Conservation (phyloP, 2,113 vertebrate genomes). For the Oryzias celebensis region DNA sequence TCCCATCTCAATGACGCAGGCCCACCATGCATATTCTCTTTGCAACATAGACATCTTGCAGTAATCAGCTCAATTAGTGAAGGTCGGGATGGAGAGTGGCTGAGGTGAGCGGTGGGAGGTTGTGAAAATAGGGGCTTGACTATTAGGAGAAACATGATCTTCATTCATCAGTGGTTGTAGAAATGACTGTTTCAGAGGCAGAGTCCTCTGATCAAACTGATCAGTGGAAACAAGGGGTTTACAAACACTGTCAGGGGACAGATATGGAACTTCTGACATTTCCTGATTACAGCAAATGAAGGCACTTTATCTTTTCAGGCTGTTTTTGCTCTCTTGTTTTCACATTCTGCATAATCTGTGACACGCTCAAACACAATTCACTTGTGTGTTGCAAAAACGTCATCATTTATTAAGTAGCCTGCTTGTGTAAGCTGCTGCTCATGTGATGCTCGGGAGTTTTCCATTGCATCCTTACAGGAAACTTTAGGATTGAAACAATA, state of each 20-base stretch:
- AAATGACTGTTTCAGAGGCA: slow-evolving; percentile 74
- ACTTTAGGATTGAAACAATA: no score
- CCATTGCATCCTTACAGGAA: no score
- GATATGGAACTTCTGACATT: slow-evolving; percentile 57
- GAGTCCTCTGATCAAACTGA: slow-evolving; percentile 81
- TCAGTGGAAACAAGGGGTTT: slow-evolving; percentile 85
- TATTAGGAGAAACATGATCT: slow-evolving; percentile 90
- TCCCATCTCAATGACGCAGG: slow-evolving; percentile 35
- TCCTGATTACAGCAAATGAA: slow-evolving; percentile 1
- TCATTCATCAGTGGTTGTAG: slow-evolving; percentile 84
- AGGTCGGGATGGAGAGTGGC: slow-evolving; percentile 85
- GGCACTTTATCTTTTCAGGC: slow-evolving; percentile 3
- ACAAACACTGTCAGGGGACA: slow-evolving; percentile 86
- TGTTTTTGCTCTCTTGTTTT: not conserved
- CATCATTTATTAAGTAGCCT: no score
- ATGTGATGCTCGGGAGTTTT: no score
- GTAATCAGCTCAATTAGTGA: slow-evolving; percentile 91
- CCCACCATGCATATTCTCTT: slow-evolving; percentile 54
- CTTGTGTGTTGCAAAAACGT: no score
- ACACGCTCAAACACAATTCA: not conserved
- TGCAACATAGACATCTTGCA: slow-evolving; percentile 85
- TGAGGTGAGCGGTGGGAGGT: slow-evolving; percentile 86
- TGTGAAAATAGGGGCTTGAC: slow-evolving; percentile 87
- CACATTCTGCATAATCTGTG: not conserved
- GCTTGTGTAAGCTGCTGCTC: no score